Percentiles rank a stretch among this genome's conserved stretches.
phyloP scores from a whole-genome alignment of 1,140 invertebrate genomes.

The Coptotermes formosanus region DNA sequence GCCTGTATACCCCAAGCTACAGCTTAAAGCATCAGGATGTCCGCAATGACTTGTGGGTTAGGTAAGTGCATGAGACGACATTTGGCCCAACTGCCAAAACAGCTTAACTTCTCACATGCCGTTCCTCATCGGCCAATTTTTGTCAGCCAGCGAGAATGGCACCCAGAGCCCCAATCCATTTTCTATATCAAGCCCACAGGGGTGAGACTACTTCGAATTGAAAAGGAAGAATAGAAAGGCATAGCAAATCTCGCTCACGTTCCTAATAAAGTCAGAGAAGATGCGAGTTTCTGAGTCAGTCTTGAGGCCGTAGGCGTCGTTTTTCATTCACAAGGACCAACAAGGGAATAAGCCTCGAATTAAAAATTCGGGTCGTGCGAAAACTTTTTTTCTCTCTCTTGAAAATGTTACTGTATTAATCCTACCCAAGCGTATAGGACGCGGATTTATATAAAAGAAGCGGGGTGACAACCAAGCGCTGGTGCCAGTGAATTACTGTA shows the following conservation, averaged over 20 bases:
- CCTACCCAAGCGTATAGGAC: not conserved
- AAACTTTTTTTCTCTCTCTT: slow-evolving; percentile 1
- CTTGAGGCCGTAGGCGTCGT: not conserved
- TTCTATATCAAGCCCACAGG: not conserved
- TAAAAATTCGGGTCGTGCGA: not conserved
- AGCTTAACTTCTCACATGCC: not conserved
- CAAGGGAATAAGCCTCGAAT: not conserved
- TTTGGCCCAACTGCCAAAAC: not conserved
- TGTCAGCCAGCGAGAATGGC: not conserved
- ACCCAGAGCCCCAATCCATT: not conserved
- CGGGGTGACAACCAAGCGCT: not conserved
- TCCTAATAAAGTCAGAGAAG: slow-evolving; percentile 4
- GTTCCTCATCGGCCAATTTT: not conserved
- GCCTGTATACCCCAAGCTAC: not conserved
- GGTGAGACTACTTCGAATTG: not conserved
- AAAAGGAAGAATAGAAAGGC: not conserved
- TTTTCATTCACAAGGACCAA: slow-evolving; percentile 7
- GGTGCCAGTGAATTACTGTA: not conserved
- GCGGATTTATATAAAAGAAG: not conserved
- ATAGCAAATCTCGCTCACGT: not conserved
- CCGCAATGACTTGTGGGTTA: not conserved
- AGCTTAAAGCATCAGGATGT: slow-evolving; percentile 3
- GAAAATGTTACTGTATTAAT: not conserved
- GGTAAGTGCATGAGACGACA: not conserved
- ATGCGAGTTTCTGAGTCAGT: not conserved